These are phyloP conservation scores for Meles meles DNA, from an alignment of 2,113 vertebrate genomes.

Conservation along the genomic window DNA sequence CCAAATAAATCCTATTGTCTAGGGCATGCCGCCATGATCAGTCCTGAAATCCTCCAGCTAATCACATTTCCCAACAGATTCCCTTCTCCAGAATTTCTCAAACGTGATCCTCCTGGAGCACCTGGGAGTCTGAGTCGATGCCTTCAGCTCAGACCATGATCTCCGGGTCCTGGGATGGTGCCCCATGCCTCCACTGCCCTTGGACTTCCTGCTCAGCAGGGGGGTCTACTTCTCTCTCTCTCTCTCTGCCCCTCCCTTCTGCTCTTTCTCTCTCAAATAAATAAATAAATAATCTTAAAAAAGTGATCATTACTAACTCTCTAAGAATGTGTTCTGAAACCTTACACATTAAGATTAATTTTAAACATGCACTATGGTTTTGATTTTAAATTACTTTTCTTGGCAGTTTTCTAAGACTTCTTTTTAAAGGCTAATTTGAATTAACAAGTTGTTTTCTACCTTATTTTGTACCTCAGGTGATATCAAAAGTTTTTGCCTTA, in stretches of 20 bases:
- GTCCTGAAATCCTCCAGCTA: not conserved
- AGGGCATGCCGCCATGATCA: not conserved
- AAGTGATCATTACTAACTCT: not conserved
- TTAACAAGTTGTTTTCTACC: not conserved
- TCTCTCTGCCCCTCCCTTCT: no score
- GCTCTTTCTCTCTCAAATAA: no score
- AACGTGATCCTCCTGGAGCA: not conserved
- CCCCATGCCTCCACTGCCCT: not conserved
- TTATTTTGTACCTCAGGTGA: not conserved
- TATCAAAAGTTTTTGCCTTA: not conserved
- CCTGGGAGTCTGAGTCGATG: not conserved
- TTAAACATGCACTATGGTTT: not conserved
- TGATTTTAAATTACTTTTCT: not conserved
- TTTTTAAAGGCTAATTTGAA: not conserved
- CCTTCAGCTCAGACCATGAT: not conserved
- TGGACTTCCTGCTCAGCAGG: not conserved
- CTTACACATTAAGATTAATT: not conserved
- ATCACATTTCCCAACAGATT: not conserved
- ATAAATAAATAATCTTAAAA: no score
- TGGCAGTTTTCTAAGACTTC: not conserved
- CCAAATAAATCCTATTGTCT: not conserved
- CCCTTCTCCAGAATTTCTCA: not conserved
- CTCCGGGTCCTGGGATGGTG: not conserved
- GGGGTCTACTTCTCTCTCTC: not conserved
- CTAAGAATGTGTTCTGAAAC: not conserved